Conservation (phyloP, 1,140 invertebrate genomes). For the Metaphire vulgaris region DNA sequence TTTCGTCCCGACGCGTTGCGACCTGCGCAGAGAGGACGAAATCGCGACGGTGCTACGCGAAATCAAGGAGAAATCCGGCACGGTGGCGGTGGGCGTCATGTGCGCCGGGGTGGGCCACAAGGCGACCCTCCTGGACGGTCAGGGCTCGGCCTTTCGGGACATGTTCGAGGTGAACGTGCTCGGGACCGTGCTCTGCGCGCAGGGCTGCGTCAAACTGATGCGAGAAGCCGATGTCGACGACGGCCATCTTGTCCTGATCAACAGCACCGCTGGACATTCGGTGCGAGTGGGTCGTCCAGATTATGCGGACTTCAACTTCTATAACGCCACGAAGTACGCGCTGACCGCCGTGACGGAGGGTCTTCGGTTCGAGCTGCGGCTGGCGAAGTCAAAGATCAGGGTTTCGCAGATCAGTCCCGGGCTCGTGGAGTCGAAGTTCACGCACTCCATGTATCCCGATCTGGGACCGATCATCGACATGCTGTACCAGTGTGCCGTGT, state of each 20-base stretch:
- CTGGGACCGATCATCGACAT: background rate
- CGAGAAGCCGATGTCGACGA: background rate
- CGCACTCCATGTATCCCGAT: slow-evolving; percentile 5
- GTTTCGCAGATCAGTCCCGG: slow-evolving; percentile 10
- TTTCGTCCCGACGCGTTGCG: background rate
- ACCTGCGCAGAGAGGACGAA: background rate
- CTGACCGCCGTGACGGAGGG: slow-evolving; percentile 1
- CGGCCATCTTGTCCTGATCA: slow-evolving; percentile 7
- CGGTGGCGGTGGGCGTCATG: background rate
- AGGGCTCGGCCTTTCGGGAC: background rate
- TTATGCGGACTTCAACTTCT: slow-evolving; percentile 10
- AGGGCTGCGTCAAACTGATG: background rate
- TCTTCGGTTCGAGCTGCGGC: background rate
- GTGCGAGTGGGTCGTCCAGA: background rate
- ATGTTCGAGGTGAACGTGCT: slow-evolving; percentile 17
- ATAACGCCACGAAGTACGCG: background rate
- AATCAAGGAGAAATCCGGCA: slow-evolving; percentile 1
- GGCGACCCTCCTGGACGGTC: background rate
- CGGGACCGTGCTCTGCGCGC: background rate
- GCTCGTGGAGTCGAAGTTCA: slow-evolving; percentile 6
- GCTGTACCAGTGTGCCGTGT: background rate
- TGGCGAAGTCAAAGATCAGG: slow-evolving; percentile 1
- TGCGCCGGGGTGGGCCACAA: slow-evolving; percentile 1
- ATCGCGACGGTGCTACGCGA: background rate
- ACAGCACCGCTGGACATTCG: background rate